phyloP scores from a whole-genome alignment of 2,888 invertebrate genomes.

The Drosophila mimica region DNA sequence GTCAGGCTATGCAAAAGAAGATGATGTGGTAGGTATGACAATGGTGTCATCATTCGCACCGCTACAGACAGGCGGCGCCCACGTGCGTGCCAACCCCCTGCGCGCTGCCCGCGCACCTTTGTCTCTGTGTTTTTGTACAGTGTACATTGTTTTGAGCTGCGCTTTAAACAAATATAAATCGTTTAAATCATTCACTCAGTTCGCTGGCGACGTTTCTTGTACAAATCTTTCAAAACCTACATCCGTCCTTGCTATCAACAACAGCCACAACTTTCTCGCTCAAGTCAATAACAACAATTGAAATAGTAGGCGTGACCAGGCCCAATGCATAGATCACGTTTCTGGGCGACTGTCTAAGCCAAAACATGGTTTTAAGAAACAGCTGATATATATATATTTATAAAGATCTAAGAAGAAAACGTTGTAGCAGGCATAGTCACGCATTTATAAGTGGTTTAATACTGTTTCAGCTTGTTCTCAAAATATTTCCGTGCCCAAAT shows the following conservation, averaged over 20 bases:
- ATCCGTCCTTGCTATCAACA: conserved; percentile 58
- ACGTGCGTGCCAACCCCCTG: conserved; percentile 17
- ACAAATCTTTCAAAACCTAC: conserved; percentile 48
- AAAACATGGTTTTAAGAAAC: not conserved
- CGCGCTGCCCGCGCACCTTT: not conserved
- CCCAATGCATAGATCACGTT: conserved; percentile 25
- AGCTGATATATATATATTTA: not conserved
- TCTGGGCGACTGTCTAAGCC: conserved; percentile 13
- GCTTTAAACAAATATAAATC: conserved; percentile 3
- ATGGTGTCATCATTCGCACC: conserved; percentile 77
- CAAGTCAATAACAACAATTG: conserved; percentile 18
- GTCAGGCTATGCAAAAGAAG: conserved; percentile 38
- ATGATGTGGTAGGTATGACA: conserved; percentile 9
- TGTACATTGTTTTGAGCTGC: conserved; percentile 20
- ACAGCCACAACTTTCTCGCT: conserved; percentile 39
- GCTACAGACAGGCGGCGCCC: conserved; percentile 28
- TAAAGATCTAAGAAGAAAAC: not conserved
- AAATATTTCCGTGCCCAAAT: conserved; percentile 14
- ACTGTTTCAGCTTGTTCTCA: conserved; percentile 7
- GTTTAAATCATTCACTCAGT: conserved; percentile 31
- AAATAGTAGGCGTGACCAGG: conserved; percentile 16
- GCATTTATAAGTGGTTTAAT: conserved; percentile 21
- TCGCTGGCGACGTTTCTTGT: conserved; percentile 1
- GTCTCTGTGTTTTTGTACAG: conserved; percentile 14
- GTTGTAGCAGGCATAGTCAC: not conserved